These are phyloP conservation scores for Labrus mixtus DNA, from an alignment of 2,113 vertebrate species.

Conservation along the genomic window DNA sequence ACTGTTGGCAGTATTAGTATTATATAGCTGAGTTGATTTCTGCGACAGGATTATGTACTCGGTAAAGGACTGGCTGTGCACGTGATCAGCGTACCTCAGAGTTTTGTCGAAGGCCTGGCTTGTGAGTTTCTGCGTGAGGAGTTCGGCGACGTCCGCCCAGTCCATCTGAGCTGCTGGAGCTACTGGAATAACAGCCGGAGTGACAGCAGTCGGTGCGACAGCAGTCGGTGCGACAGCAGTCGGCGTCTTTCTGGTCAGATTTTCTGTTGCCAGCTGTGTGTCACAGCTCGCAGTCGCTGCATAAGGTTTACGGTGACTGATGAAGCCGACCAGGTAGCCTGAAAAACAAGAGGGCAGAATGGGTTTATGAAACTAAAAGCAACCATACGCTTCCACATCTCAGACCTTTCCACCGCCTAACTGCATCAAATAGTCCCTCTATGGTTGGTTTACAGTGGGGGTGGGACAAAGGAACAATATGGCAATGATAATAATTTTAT, in stretches of 20 bases:
- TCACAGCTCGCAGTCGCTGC: not conserved
- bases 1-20: too few species aligned
- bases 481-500: too few species aligned
- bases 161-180: constrained; percentile 34
- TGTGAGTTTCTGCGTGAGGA: constrained; percentile 78
- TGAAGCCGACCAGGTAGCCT: constrained; percentile 89
- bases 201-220: too few species aligned
- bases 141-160: constrained; percentile 79
- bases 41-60: not conserved
- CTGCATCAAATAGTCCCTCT: too few species aligned
- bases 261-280: fast-evolving
- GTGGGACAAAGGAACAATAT: too few species aligned
- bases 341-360: not conserved
- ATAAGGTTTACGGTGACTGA: constrained; percentile 33
- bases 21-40: not conserved
- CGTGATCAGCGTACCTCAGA: constrained; percentile 76
- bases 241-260: too few species aligned
- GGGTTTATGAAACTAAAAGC: not conserved
- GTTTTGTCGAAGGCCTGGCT: constrained; percentile 7
- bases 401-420: too few species aligned
- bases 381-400: not conserved
- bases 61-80: not conserved
- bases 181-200: too few species aligned
- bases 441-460: too few species aligned
- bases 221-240: too few species aligned